Evolutionary conservation across 2,113 vertebrate species (phyloP).

Genomic region (Sphyrna mokarran): DNA sequence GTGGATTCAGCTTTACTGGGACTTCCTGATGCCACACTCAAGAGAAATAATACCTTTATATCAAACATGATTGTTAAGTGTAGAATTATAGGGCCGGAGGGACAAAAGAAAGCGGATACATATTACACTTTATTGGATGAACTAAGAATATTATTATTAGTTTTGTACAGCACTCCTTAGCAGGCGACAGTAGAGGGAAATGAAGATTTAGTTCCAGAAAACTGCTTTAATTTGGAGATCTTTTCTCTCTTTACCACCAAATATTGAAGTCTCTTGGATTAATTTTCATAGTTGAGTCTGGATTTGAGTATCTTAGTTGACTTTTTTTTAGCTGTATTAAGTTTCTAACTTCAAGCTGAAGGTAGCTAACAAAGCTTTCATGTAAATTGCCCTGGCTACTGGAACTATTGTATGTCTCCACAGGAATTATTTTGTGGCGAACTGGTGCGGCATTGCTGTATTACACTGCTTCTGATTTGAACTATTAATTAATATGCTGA

Average conservation of each 20-base stretch:
- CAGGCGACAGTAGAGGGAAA: background rate
- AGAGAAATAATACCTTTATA: background rate
- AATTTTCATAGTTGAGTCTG: background rate
- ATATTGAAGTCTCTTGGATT: background rate
- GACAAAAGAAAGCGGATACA: background rate
- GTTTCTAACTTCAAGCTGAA: background rate
- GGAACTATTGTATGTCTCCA: background rate
- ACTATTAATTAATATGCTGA: background rate
- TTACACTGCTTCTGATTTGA: background rate
- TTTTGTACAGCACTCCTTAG: background rate
- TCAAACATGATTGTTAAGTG: background rate
- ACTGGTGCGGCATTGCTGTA: background rate
- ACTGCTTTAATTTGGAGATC: background rate
- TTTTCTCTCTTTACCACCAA: background rate
- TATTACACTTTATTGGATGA: background rate
- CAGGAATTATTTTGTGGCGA: background rate
- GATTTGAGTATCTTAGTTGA: background rate
- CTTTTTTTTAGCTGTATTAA: background rate
- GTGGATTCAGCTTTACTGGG: background rate
- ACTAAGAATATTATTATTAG: background rate
- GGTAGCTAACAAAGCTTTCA: background rate
- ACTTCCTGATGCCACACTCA: background rate
- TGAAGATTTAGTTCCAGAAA: background rate
- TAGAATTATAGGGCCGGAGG: background rate
- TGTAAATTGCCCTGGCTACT: background rate